Evolutionary conservation across 2,888 invertebrate genomes (phyloP).

Genomic region (Pelosia muscerda): DNA sequence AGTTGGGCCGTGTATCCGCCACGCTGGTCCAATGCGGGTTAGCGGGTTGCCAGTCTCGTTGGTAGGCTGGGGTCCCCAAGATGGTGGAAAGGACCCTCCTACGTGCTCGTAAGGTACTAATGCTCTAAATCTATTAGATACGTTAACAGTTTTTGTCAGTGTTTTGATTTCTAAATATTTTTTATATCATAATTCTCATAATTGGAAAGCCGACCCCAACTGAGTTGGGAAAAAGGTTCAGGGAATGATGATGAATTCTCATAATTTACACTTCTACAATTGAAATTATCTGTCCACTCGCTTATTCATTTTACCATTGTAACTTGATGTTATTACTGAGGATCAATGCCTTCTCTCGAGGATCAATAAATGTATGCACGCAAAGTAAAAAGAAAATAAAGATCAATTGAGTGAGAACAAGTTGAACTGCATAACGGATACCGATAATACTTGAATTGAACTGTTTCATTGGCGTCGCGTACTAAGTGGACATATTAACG

Average conservation of each 20-base stretch:
- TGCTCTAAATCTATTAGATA: background rate
- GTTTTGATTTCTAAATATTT: background rate
- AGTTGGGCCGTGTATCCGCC: too few species aligned
- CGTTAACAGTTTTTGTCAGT: background rate
- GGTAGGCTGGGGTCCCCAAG: too few species aligned
- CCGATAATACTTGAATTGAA: slow-evolving; percentile 44
- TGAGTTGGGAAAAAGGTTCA: too few species aligned
- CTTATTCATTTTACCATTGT: background rate
- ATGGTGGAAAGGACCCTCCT: too few species aligned
- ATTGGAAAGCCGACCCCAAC: too few species aligned
- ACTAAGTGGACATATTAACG: slow-evolving; percentile 36
- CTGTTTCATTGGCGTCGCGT: slow-evolving; percentile 39
- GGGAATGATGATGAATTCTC: too few species aligned
- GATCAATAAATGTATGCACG: background rate
- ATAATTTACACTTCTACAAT: background rate
- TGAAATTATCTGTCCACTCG: background rate
- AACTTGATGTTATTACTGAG: background rate
- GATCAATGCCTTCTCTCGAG: slow-evolving; percentile 7
- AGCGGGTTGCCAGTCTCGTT: too few species aligned
- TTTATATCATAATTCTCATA: too few species aligned
- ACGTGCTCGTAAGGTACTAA: background rate
- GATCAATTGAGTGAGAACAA: slow-evolving; percentile 17
- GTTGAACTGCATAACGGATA: slow-evolving; percentile 36
- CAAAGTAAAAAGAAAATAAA: slow-evolving; percentile 17
- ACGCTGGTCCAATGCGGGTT: too few species aligned